Conservation (phyloP, 2,113 vertebrate species). For the Morone chrysops region DNA sequence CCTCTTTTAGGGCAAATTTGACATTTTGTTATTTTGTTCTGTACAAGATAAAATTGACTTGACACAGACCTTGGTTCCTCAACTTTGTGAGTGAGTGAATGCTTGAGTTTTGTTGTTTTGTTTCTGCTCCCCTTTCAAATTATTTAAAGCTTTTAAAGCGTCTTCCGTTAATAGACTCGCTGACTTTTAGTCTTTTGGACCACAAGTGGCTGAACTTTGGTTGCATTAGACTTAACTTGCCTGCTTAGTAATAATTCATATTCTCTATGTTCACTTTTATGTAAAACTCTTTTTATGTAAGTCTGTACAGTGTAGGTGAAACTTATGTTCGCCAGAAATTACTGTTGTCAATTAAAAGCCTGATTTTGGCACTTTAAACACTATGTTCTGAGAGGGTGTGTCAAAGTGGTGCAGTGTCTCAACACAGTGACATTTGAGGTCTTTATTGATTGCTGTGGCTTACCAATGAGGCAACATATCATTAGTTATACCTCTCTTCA, state of each 20-base stretch:
- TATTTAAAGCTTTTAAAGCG: background rate
- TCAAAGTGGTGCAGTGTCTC: conserved; percentile 2
- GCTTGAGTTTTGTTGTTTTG: background rate
- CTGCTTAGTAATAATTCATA: background rate
- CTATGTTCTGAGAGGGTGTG: background rate
- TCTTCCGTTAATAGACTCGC: background rate
- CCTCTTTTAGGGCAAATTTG: background rate
- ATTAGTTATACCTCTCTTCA: conserved; percentile 4
- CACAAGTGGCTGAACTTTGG: background rate
- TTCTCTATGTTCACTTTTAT: background rate
- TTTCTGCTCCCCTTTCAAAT: background rate
- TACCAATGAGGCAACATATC: background rate
- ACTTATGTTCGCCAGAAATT: background rate
- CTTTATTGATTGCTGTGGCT: conserved; percentile 7
- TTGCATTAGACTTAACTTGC: background rate
- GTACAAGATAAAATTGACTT: background rate
- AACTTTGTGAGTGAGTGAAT: background rate
- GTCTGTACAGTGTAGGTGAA: background rate
- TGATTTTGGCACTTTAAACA: conserved; percentile 12
- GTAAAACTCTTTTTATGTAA: background rate
- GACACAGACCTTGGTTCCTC: background rate
- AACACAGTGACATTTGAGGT: conserved; percentile 2
- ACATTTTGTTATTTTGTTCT: too few species aligned
- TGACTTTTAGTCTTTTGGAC: too few species aligned
- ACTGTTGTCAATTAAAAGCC: background rate